Conservation (phyloP, 2,113 vertebrate species). For the Chelonoidis abingdonii region DNA sequence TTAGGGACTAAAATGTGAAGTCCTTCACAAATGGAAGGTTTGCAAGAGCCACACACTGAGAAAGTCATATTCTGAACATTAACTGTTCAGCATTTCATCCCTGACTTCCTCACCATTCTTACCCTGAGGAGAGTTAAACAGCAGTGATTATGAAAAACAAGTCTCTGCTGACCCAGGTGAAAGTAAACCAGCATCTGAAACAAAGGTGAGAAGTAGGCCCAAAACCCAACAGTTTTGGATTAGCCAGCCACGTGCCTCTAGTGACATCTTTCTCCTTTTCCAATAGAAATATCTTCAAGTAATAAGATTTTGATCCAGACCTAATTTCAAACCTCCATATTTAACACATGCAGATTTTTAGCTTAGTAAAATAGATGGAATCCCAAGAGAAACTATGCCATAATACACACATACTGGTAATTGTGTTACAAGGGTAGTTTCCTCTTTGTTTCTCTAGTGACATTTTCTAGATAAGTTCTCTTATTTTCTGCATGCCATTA, state of each 20-base stretch:
- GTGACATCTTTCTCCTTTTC: not conserved
- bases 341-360: not conserved
- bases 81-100: not conserved
- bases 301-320: not conserved
- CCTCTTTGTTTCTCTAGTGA: not conserved
- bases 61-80: not conserved
- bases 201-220: not conserved
- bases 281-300: not conserved
- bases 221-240: fast-evolving
- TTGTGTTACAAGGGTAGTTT: not conserved
- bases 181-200: not conserved
- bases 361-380: not conserved
- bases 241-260: fast-evolving
- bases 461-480: not conserved
- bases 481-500: not conserved
- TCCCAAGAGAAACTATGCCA: not conserved
- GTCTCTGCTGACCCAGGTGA: not conserved
- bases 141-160: not conserved
- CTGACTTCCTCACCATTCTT: not conserved
- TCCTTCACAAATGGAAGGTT: not conserved
- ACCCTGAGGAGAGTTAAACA: not conserved
- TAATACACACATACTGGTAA: not conserved
- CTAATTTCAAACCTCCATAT: not conserved
- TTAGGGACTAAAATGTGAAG: not conserved
- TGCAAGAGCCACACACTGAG: not conserved